phyloP scores from a whole-genome alignment of 2,797 vertebrate genomes.

The Propithecus perrieri region DNA sequence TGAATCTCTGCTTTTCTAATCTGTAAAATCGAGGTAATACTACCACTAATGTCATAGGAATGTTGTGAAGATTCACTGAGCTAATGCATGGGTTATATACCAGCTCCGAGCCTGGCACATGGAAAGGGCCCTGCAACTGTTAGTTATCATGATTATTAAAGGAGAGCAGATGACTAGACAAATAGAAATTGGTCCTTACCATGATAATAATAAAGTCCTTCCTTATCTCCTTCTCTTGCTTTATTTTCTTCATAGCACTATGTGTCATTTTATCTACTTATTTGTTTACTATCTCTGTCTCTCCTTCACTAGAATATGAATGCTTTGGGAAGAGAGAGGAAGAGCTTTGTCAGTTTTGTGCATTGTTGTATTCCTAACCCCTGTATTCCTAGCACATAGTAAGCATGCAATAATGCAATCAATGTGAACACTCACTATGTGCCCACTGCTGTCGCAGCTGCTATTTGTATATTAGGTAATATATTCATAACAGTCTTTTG shows the following conservation, averaged over 20 bases:
- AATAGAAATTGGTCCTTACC: neutral
- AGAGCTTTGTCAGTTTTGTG: neutral
- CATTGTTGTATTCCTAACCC: neutral
- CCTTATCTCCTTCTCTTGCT: neutral
- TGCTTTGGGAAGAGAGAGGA: neutral
- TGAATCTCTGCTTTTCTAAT: neutral
- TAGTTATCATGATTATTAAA: neutral
- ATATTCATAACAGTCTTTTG: neutral
- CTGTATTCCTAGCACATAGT: neutral
- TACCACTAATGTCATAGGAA: neutral
- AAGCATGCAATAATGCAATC: neutral
- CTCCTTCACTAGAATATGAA: neutral
- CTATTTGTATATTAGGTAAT: neutral
- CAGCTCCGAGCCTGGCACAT: neutral
- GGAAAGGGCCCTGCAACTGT: neutral
- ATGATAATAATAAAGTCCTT: neutral
- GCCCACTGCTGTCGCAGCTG: neutral
- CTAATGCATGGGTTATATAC: accelerated
- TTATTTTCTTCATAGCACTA: conserved; percentile 8
- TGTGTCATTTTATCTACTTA: neutral
- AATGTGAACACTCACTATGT: neutral
- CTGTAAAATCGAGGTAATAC: neutral
- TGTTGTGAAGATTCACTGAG: neutral
- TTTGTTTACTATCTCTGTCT: neutral
- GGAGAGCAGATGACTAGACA: neutral